Conservation (phyloP, 2,888 invertebrate genomes). For the Chaetoderma sp. region DNA sequence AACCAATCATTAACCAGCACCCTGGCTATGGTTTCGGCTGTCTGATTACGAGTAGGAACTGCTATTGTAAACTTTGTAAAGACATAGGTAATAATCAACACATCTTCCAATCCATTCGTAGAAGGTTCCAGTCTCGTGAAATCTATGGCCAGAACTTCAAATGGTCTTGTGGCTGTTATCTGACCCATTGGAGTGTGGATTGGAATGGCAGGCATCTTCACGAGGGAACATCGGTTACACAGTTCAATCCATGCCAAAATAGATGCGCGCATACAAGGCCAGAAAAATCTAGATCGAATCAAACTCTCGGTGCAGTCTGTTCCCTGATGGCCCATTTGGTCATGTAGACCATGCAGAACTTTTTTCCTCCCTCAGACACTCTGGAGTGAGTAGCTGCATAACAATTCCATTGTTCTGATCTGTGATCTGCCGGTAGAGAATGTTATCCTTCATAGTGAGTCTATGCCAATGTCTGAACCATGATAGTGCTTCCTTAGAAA, state of each 20-base stretch:
- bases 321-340: slow-evolving; percentile 29
- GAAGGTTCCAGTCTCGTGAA: slow-evolving; percentile 30
- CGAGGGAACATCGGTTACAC: slow-evolving; percentile 19
- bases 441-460: not conserved
- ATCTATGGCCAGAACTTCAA: slow-evolving; percentile 32
- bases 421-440: slow-evolving; percentile 11
- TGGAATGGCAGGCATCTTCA: slow-evolving; percentile 9
- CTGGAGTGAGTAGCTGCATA: slow-evolving; percentile 17
- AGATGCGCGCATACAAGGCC: slow-evolving; percentile 19
- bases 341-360: slow-evolving; percentile 23
- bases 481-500: not conserved
- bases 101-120: slow-evolving; percentile 28
- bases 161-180: slow-evolving; percentile 17
- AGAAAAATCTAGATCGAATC: slow-evolving; percentile 14
- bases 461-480: slow-evolving; percentile 3
- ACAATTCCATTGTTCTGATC: slow-evolving; percentile 10
- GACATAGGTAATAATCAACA: slow-evolving; percentile 27
- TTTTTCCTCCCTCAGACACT: not conserved
- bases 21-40: slow-evolving; percentile 24
- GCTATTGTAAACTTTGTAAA: slow-evolving; percentile 31
- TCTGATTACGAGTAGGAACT: slow-evolving; percentile 33
- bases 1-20: slow-evolving; percentile 25
- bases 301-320: slow-evolving; percentile 12
- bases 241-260: slow-evolving; percentile 11
- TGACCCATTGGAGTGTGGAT: slow-evolving; percentile 9